Percentiles rank a stretch among this genome's conserved stretches.
Evolutionary conservation across 2,797 vertebrate genomes (phyloP).

Genomic region (Fratercula arctica): DNA sequence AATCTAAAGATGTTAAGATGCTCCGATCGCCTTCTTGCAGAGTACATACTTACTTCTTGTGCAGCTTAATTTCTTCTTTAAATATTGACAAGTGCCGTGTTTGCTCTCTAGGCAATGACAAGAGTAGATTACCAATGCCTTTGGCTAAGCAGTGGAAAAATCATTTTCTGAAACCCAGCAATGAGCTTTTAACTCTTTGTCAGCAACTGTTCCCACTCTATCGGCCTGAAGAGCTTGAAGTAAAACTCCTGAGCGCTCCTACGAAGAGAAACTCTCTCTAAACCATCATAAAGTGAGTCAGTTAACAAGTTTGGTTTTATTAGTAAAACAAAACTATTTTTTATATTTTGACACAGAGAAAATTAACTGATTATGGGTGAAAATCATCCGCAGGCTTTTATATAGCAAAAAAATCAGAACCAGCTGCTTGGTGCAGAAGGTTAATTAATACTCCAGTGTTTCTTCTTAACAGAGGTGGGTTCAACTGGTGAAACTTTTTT

Average conservation of each 20-base stretch:
- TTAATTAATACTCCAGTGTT: slow-evolving; percentile 25
- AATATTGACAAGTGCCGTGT: background rate
- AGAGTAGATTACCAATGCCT: background rate
- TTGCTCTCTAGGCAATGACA: background rate
- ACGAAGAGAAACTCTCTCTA: background rate
- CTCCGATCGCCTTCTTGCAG: background rate
- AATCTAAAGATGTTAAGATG: background rate
- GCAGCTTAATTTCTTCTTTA: background rate
- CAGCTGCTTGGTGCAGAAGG: slow-evolving; percentile 30
- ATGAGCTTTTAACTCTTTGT: background rate
- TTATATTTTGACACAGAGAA: slow-evolving; percentile 41
- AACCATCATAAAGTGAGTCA: background rate
- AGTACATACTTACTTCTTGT: background rate
- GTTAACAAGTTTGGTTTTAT: slow-evolving; percentile 40
- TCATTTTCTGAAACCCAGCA: background rate
- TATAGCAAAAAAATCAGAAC: slow-evolving; percentile 38
- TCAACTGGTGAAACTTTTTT: background rate
- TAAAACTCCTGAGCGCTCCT: background rate
- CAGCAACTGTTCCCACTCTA: background rate
- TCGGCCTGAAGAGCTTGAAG: background rate
- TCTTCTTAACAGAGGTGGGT: background rate
- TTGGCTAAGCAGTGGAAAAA: background rate
- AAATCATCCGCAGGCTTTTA: slow-evolving; percentile 35
- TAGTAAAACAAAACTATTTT: slow-evolving; percentile 14
- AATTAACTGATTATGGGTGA: slow-evolving; percentile 49